Percentiles rank a stretch among this genome's conserved stretches.
Evolutionary conservation across 2,888 invertebrate species (phyloP).

Genomic region (Philonicus albiceps): DNA sequence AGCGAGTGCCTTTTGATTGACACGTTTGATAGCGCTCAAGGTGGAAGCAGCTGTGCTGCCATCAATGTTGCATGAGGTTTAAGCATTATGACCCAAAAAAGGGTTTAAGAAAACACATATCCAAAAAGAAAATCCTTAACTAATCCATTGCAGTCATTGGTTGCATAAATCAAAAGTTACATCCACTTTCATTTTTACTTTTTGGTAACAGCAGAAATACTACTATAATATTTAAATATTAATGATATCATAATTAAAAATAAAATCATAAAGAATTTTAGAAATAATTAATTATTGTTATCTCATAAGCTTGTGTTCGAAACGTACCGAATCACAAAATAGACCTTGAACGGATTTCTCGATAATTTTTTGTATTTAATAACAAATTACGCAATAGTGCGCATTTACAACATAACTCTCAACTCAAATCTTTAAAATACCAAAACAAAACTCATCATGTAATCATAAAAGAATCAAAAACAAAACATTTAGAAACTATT

Average conservation of each 20-base stretch:
- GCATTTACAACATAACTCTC: not conserved
- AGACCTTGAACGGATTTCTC: not conserved
- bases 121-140: no score
- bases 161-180: no score
- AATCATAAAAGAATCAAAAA: not conserved
- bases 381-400: not conserved
- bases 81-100: not conserved
- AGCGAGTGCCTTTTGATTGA: not conserved
- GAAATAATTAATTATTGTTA: no score
- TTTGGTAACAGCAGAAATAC: no score
- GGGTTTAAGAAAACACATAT: not conserved
- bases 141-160: no score
- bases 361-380: not conserved
- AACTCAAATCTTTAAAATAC: not conserved
- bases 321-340: not conserved
- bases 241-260: no score
- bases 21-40: conserved; percentile 16
- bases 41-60: not conserved
- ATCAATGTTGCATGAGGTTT: not conserved
- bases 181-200: no score
- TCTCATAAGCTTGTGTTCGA: no score
- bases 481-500: not conserved
- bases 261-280: no score
- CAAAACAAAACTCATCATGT: not conserved
- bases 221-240: no score